Evolutionary conservation across 2,113 vertebrate species (phyloP).

Genomic region (Oncorhynchus gorbuscha): DNA sequence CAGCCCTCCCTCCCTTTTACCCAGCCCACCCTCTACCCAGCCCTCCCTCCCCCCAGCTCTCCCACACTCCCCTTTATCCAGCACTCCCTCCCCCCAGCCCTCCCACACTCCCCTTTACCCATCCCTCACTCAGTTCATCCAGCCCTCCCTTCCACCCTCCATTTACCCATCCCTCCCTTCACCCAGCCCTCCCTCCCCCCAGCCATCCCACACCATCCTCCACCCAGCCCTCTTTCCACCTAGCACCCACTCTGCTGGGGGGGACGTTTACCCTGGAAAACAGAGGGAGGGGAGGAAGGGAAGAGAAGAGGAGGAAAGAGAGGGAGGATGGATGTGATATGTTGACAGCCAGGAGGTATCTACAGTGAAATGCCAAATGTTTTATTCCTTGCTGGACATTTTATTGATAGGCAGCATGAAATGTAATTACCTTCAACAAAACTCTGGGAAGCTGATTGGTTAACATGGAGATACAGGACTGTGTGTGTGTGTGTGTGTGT

Average conservation of each 20-base stretch:
- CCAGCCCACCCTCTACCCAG: too few species aligned
- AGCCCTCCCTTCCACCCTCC: too few species aligned
- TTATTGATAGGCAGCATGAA: slow-evolving; percentile 45
- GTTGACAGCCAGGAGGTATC: slow-evolving; percentile 42
- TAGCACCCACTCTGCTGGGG: slow-evolving; percentile 30
- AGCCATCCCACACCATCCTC: background rate
- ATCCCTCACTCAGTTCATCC: too few species aligned
- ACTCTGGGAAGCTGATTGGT: slow-evolving; percentile 36
- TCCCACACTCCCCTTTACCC: too few species aligned
- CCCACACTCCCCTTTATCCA: too few species aligned
- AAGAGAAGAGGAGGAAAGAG: slow-evolving; percentile 5
- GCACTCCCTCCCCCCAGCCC: too few species aligned
- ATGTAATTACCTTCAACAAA: slow-evolving; percentile 53
- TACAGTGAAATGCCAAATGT: slow-evolving; percentile 41
- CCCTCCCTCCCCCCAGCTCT: too few species aligned
- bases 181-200: too few species aligned
- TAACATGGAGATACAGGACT: background rate
- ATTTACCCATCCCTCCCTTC: too few species aligned
- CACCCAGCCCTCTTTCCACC: background rate
- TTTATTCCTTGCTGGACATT: slow-evolving; percentile 7
- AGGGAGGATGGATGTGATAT: slow-evolving; percentile 21
- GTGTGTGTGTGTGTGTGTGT: background rate
- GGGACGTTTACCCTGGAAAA: slow-evolving; percentile 48
- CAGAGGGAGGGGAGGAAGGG: slow-evolving; percentile 11
- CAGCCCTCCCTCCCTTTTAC: too few species aligned